Evolutionary conservation across 1,140 invertebrate genomes (phyloP).

Genomic region (Trialeurodes vaporariorum): DNA sequence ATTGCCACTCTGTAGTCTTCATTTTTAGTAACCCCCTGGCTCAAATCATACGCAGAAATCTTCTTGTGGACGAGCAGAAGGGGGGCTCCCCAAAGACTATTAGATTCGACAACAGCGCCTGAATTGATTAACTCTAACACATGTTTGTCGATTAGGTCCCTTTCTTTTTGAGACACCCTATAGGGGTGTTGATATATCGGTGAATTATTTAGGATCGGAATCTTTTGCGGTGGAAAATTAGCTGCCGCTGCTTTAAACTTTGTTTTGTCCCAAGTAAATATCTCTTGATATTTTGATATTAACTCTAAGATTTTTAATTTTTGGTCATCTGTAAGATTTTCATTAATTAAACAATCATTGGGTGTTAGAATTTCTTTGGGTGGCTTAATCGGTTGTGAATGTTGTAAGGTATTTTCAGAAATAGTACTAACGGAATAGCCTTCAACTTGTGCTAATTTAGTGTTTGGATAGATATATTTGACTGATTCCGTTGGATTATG

Average conservation of each 20-base stretch:
- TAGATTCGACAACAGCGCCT: not conserved
- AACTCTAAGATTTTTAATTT: not conserved
- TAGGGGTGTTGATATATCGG: not conserved
- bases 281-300: not conserved
- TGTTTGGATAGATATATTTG: too few species aligned
- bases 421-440: too few species aligned
- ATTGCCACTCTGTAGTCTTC: not conserved
- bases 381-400: too few species aligned
- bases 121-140: not conserved
- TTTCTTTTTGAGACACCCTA: not conserved
- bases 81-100: too few species aligned
- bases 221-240: not conserved
- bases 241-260: not conserved
- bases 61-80: too few species aligned
- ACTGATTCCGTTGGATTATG: too few species aligned
- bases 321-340: not conserved
- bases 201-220: not conserved
- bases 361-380: too few species aligned
- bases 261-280: not conserved
- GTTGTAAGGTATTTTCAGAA: too few species aligned
- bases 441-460: too few species aligned
- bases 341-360: too few species aligned
- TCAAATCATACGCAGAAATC: too few species aligned
- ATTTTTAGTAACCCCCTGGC: too few species aligned
- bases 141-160: not conserved